phyloP scores from a whole-genome alignment of 2,888 invertebrate species.

The Lissonota sp. region DNA sequence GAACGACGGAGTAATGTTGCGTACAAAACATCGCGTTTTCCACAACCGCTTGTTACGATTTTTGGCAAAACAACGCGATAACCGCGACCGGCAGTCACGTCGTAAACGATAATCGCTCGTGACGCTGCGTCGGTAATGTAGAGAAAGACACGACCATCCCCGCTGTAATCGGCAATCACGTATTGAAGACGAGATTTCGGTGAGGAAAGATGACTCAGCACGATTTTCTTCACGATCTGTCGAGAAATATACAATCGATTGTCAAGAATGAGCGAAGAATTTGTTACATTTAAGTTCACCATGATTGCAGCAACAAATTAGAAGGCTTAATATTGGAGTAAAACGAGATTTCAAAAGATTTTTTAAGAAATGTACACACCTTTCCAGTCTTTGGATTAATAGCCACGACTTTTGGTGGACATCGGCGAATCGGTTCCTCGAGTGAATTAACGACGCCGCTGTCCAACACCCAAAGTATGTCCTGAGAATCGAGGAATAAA shows the following conservation, averaged over 20 bases:
- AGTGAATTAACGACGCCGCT: slow-evolving; percentile 87
- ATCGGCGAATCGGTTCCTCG: slow-evolving; percentile 86
- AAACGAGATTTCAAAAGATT: no score
- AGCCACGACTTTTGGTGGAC: slow-evolving; percentile 87
- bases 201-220: slow-evolving; percentile 85
- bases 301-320: no score
- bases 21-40: slow-evolving; percentile 88
- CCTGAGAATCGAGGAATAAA: slow-evolving; percentile 86
- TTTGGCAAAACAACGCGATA: slow-evolving; percentile 88
- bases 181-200: slow-evolving; percentile 86
- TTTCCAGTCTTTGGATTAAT: slow-evolving; percentile 86
- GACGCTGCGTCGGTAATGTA: slow-evolving; percentile 85
- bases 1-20: slow-evolving; percentile 87
- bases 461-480: slow-evolving; percentile 87
- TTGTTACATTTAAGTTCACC: neutral
- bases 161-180: slow-evolving; percentile 86
- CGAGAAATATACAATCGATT: neutral
- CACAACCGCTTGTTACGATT: slow-evolving; percentile 84
- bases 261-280: neutral
- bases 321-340: no score
- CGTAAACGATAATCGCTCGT: slow-evolving; percentile 86
- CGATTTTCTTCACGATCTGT: slow-evolving; percentile 85
- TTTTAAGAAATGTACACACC: slow-evolving; percentile 76
- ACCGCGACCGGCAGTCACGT: slow-evolving; percentile 87
- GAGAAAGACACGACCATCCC: slow-evolving; percentile 84